Evolutionary conservation across 2,113 vertebrate genomes (phyloP), one percentile per base, ranked within the genome.

Genomic region (Hippocampus zosterae): DNA sequence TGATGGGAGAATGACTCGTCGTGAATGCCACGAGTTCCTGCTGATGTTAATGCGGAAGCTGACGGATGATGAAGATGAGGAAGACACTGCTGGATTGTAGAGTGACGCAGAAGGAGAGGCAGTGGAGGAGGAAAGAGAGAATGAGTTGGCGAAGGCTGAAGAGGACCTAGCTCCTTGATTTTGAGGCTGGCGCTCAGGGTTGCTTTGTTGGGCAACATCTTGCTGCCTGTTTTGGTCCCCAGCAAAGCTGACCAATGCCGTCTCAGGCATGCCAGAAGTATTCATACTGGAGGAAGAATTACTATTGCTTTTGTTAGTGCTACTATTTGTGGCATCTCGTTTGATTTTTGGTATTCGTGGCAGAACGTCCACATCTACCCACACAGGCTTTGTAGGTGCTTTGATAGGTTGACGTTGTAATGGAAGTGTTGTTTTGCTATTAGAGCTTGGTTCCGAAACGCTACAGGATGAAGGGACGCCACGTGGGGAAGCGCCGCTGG

Each of bases 341-440:
- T 92, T 95, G 80, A 96, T 92, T 93, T 96, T 98, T 90, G 97
- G 97, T 94, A 97, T 98, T 82, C 93, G 90, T 59, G 97, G 97
- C 56, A 99, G 92, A 74, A 92, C 92, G 0, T 94, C 93, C 74
- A 96, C 91, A 67, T 94, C 94, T 6, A 92, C 89, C 93, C 91
- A 91, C 68, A 88, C 87, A 7, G 93, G 90, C 50, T 93, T 94
- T 5, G 77, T 71, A 9, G 91, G 72, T 21, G 76, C 84, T 66
- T 90, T 93, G 27, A 73, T 88, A 57, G 77, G 55, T 8, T 82
- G 55, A 5, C 71, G 61, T 50, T 77, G 85, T 52, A 77, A 70
- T 33, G 8, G 37, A 41, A 64, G 48, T 8, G n/a, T 25, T 63
- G 19, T 83, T 23, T 75, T 86, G 64, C 76, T 75, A 59, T 85